Percentiles rank a stretch among this genome's conserved stretches.
These are phyloP conservation scores for Alloscopus bannaensis DNA, from an alignment of 2,888 invertebrate species.

Conservation along the genomic window DNA sequence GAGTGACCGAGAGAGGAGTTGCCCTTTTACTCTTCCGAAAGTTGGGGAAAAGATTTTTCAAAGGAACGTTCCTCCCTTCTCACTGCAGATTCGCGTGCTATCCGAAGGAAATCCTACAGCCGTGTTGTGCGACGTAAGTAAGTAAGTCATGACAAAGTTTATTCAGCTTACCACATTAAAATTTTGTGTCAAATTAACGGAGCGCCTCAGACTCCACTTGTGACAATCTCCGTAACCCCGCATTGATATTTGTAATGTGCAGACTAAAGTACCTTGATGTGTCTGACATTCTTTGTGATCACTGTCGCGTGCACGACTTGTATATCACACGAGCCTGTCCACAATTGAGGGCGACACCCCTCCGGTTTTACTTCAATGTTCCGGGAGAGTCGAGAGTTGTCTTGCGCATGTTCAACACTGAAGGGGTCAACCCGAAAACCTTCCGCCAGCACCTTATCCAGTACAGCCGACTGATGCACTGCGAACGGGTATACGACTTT, in stretches of 20 bases:
- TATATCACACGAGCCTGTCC: constrained; percentile 62
- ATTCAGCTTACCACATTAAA: background rate
- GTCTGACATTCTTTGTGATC: constrained; percentile 39
- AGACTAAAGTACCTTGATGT: constrained; percentile 67
- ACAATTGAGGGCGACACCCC: constrained; percentile 58
- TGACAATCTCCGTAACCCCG: no score
- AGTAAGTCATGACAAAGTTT: constrained; percentile 36
- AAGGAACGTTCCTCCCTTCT: constrained; percentile 25
- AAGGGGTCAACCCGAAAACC: constrained; percentile 18
- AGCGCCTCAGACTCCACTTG: background rate
- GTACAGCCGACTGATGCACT: constrained; percentile 46
- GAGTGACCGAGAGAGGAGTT: constrained; percentile 63
- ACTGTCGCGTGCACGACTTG: constrained; percentile 3
- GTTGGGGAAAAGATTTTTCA: constrained; percentile 41
- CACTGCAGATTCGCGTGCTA: constrained; percentile 23
- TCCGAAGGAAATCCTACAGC: constrained; percentile 32
- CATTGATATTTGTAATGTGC: background rate
- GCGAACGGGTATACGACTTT: constrained; percentile 59
- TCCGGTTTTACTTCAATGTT: constrained; percentile 60
- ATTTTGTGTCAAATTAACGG: constrained; percentile 1
- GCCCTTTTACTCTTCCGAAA: constrained; percentile 54
- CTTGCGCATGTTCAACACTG: constrained; percentile 12
- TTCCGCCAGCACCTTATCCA: constrained; percentile 59
- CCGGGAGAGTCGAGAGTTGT: constrained; percentile 46
- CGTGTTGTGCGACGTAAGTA: constrained; percentile 61